Conservation (phyloP, 2,113 vertebrate species). For the Leucosticte australis region DNA sequence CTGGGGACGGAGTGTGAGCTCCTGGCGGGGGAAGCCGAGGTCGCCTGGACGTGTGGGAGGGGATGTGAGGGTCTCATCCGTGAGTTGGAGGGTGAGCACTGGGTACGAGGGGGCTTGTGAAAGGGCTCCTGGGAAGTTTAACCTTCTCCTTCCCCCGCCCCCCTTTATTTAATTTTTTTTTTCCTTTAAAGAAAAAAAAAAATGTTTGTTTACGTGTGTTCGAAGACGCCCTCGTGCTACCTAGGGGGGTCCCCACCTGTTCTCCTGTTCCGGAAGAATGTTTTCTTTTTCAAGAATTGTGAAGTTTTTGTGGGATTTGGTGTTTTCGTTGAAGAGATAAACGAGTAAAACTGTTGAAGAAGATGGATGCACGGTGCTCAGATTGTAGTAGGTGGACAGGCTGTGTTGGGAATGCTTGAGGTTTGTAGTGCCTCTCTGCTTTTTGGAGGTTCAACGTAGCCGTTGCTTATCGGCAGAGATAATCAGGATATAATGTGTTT, state of each 20-base stretch:
- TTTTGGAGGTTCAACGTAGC: background rate
- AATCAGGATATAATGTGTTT: background rate
- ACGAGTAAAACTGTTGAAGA: background rate
- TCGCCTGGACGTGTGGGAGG: background rate
- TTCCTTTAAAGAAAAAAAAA: background rate
- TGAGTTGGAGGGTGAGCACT: background rate
- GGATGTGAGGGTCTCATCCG: background rate
- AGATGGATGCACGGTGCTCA: background rate
- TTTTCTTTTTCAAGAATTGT: background rate
- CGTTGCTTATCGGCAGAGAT: background rate
- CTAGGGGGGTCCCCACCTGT: background rate
- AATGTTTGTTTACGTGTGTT: background rate
- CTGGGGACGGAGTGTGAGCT: background rate
- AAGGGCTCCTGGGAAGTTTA: background rate
- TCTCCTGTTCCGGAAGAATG: background rate
- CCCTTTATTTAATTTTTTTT: background rate
- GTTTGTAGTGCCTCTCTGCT: background rate
- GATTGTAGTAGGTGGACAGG: background rate
- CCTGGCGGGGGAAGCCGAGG: background rate
- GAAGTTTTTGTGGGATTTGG: background rate
- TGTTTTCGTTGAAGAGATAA: background rate
- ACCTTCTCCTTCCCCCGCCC: accelerated
- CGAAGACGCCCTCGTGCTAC: background rate
- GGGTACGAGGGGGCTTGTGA: background rate
- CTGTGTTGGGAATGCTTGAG: background rate